Evolutionary conservation across 2,797 vertebrate species (phyloP).

Genomic region (Valencia hispanica): DNA sequence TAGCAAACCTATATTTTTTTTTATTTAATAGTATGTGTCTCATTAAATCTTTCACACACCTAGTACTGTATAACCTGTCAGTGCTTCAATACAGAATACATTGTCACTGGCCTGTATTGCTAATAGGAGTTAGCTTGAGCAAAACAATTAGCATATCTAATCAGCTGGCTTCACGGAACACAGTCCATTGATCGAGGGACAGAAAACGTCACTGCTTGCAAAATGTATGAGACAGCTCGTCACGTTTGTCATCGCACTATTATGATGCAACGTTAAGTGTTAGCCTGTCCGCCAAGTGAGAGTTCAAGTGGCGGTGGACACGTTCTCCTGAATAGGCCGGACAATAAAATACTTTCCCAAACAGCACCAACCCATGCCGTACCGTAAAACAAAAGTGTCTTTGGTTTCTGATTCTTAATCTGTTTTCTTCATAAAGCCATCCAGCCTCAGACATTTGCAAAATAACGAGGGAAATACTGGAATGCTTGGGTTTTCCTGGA

Average conservation of each 20-base stretch:
- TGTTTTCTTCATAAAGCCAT: conserved; percentile 25
- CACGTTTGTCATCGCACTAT: too few relatives aligned
- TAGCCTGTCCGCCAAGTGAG: too few relatives aligned
- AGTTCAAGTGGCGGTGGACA: too few relatives aligned
- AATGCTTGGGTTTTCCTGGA: conserved; percentile 46
- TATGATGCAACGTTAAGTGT: too few relatives aligned
- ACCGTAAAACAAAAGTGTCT: not conserved
- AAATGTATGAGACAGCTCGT: too few relatives aligned
- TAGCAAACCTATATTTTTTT: not conserved
- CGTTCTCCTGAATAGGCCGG: too few relatives aligned
- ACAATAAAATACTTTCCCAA: too few relatives aligned
- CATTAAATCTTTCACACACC: not conserved
- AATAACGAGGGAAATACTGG: conserved; percentile 18
- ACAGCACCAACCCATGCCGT: too few relatives aligned
- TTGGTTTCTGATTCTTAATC: not conserved
- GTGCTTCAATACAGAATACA: too few relatives aligned
- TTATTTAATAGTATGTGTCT: not conserved
- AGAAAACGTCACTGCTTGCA: too few relatives aligned
- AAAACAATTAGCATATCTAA: not conserved
- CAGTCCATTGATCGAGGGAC: too few relatives aligned
- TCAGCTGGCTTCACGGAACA: not conserved
- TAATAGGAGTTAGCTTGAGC: not conserved
- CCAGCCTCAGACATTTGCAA: conserved; percentile 19
- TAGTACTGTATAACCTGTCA: not conserved
- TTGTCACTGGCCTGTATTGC: not conserved